Evolutionary conservation across 2,797 vertebrate genomes (phyloP).

Genomic region (Siniperca obscura): DNA sequence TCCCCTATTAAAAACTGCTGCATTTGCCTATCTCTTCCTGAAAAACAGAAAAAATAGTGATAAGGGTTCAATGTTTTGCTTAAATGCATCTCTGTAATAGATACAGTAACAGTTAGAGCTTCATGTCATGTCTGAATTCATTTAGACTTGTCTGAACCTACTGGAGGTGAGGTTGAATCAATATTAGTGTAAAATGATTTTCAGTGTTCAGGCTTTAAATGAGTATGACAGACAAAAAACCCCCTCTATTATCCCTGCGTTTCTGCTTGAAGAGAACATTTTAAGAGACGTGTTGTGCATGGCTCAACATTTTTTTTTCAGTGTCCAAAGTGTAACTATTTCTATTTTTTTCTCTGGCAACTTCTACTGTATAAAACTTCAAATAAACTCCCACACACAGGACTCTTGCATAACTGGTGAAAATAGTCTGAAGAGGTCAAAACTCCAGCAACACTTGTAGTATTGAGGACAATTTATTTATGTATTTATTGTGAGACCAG

Average conservation of each 20-base stretch:
- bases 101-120: background rate
- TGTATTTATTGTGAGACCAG: fast-evolving
- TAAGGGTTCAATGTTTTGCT: background rate
- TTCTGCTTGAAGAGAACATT: background rate
- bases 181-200: background rate
- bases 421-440: slow-evolving; percentile 26
- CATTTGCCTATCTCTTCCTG: background rate
- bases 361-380: background rate
- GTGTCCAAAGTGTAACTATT: background rate
- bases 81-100: background rate
- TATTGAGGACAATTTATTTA: background rate
- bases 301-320: no score
- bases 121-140: background rate
- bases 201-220: background rate
- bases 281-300: background rate
- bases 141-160: background rate
- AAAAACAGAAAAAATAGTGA: background rate
- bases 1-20: background rate
- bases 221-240: background rate
- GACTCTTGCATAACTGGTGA: slow-evolving; percentile 24
- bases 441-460: background rate
- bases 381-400: slow-evolving; percentile 16
- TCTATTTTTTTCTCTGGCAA: background rate
- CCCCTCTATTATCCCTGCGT: background rate
- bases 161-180: background rate